These are phyloP conservation scores for Drymonia ruficornis DNA, from an alignment of 2,888 invertebrate genomes.

Conservation along the genomic window DNA sequence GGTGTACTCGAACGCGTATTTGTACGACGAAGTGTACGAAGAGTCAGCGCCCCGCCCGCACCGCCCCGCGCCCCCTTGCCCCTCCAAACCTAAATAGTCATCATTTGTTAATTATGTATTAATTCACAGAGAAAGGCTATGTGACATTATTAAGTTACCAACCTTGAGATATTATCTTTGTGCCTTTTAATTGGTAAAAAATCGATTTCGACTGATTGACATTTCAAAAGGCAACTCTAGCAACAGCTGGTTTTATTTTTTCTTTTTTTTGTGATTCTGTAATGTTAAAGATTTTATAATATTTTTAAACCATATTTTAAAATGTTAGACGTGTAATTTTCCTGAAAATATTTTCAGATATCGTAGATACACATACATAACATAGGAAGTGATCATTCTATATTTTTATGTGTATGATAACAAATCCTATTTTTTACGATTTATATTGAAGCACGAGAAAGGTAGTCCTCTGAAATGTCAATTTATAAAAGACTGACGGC, in stretches of 20 bases:
- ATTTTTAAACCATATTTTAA: too few relatives aligned
- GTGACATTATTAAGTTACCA: slow-evolving; percentile 36
- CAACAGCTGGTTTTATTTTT: neutral
- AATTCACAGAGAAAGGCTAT: neutral
- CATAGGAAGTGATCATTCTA: too few relatives aligned
- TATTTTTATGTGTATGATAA: too few relatives aligned
- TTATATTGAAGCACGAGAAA: too few relatives aligned
- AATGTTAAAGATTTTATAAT: too few relatives aligned
- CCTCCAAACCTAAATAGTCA: slow-evolving; percentile 60
- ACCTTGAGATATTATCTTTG: slow-evolving; percentile 31
- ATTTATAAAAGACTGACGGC: slow-evolving; percentile 39
- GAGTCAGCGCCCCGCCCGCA: slow-evolving; percentile 79
- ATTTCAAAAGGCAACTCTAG: slow-evolving; percentile 31
- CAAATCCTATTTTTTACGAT: too few relatives aligned
- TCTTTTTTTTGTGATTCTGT: too few relatives aligned
- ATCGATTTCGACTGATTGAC: slow-evolving; percentile 31
- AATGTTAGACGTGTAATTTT: too few relatives aligned
- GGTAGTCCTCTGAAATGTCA: slow-evolving; percentile 32
- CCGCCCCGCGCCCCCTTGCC: slow-evolving; percentile 86
- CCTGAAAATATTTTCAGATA: too few relatives aligned
- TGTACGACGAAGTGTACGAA: slow-evolving; percentile 77
- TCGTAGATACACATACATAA: too few relatives aligned
- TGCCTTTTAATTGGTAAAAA: slow-evolving; percentile 36
- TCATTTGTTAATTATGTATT: neutral
- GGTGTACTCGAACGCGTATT: slow-evolving; percentile 52